Conservation (phyloP, 2,113 vertebrate genomes). For the Dicaeum eximium region DNA sequence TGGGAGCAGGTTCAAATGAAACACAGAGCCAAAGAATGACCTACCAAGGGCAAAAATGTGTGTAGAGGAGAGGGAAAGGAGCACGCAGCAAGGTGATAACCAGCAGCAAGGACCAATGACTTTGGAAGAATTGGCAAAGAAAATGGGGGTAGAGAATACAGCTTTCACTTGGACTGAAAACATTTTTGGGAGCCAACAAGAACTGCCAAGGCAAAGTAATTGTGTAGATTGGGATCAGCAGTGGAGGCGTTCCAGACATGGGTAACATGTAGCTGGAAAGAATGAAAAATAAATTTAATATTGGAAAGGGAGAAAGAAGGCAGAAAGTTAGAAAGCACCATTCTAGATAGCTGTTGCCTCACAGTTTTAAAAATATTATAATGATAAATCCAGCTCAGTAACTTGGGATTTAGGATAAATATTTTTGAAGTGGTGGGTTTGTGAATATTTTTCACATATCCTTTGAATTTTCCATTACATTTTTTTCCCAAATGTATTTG, state of each 20-base stretch:
- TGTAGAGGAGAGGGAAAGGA: not conserved
- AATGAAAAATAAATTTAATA: not conserved
- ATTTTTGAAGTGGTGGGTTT: not conserved
- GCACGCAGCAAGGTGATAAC: not conserved
- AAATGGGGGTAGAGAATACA: not conserved
- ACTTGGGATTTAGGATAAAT: not conserved
- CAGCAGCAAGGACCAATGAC: not conserved
- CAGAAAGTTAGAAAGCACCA: not conserved
- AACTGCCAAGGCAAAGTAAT: constrained; percentile 43
- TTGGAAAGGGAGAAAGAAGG: not conserved
- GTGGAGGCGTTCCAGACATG: not conserved
- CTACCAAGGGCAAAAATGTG: not conserved
- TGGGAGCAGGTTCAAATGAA: not conserved
- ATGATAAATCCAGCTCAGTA: not conserved
- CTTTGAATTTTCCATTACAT: not conserved
- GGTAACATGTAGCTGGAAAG: not conserved
- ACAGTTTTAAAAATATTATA: not conserved
- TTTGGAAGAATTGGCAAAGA: not conserved
- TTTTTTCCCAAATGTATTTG: not conserved
- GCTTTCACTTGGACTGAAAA: constrained; percentile 1
- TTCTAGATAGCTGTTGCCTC: not conserved
- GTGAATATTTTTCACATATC: not conserved
- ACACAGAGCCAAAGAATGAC: not conserved
- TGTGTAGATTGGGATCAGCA: constrained; percentile 5
- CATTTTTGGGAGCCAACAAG: constrained; percentile 2